Percentiles rank a stretch among this genome's conserved stretches.
Conservation (phyloP, 2,113 vertebrate genomes). For the Anseranas semipalmata region DNA sequence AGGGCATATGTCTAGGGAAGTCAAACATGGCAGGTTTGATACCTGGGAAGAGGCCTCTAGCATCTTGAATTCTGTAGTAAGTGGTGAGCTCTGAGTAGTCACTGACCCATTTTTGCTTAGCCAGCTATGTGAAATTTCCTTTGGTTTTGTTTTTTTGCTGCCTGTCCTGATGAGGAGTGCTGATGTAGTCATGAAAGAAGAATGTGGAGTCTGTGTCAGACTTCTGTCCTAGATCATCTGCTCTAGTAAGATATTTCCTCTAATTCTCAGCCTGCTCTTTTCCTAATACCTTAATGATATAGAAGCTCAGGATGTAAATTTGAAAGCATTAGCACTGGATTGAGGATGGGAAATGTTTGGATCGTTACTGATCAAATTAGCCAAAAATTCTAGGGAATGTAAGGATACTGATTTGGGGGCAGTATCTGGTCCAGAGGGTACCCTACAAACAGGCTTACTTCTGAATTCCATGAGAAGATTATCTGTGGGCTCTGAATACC, state of each 20-base stretch:
- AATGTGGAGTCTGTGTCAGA: background rate
- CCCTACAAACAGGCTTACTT: background rate
- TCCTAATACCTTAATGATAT: background rate
- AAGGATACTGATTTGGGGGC: background rate
- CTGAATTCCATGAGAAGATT: background rate
- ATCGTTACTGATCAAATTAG: background rate
- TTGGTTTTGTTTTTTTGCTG: background rate
- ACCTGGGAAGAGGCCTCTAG: background rate
- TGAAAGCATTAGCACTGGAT: background rate
- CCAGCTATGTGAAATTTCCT: background rate
- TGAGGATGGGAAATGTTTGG: background rate
- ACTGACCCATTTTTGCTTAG: background rate
- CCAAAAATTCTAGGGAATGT: background rate
- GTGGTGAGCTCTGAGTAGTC: background rate
- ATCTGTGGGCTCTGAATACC: background rate
- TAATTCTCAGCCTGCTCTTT: background rate
- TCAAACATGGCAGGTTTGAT: background rate
- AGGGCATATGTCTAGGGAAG: background rate
- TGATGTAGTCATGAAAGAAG: background rate
- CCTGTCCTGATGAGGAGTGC: background rate
- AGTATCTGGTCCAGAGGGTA: background rate
- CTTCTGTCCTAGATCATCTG: background rate
- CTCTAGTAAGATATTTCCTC: conserved; percentile 37
- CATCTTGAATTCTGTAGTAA: background rate
- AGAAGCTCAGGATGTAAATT: background rate